Evolutionary conservation across 2,113 vertebrate species (phyloP).

Genomic region (Actenoides hombroni): DNA sequence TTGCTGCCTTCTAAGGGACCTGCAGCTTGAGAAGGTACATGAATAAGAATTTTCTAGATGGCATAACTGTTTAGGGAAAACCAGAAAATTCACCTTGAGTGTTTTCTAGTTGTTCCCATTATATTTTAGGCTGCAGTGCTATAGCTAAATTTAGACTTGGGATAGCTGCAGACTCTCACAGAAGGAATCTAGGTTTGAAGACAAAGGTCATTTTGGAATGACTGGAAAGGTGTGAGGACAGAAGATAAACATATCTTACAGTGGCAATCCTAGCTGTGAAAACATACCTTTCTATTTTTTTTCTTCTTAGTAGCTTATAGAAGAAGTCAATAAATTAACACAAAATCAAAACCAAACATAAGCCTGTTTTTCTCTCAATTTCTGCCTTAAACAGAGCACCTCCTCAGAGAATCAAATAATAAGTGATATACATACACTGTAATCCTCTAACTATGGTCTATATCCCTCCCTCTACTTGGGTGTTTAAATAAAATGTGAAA

Average conservation of each 20-base stretch:
- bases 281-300: neutral
- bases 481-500: slow-evolving; percentile 14
- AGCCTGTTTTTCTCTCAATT: neutral
- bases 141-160: neutral
- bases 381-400: neutral
- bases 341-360: neutral
- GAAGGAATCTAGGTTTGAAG: neutral
- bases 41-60: neutral
- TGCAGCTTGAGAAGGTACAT: neutral
- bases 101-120: neutral
- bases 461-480: neutral
- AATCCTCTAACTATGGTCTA: neutral
- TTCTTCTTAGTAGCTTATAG: neutral
- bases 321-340: neutral
- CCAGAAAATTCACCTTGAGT: neutral
- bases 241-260: neutral
- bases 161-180: neutral
- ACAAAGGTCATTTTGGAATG: neutral
- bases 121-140: neutral
- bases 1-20: neutral
- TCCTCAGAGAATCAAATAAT: slow-evolving; percentile 2
- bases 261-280: neutral
- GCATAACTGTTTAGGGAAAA: neutral
- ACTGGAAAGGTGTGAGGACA: neutral
- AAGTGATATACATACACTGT: neutral